Base-by-base conservation (phyloP, 2,888 invertebrate genomes). In the Melanophora roralis region DNA sequence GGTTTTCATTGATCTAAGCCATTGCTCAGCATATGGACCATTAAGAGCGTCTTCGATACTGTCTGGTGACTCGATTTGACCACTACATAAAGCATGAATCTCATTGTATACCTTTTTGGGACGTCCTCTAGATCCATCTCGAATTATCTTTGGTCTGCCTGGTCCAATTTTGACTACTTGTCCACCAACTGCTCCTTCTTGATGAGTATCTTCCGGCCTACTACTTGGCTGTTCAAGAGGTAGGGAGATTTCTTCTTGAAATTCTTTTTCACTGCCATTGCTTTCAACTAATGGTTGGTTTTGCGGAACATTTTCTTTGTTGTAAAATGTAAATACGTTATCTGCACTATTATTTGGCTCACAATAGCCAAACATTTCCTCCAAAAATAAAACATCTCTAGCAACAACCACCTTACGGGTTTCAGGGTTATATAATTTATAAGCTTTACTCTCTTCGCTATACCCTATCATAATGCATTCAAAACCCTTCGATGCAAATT, bases 1-100 rank as follows among this genome's bases (percentile, higher is more conserved):
- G 21, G 34, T 65, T 43, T 83, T 55, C 83, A 84, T 84, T 6
- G 83, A 76, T 7, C 43, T 51, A 47, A 65, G 49, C 82, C 81
- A 84, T 21, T 82, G 60, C 8, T 49, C 59, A 19, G 65, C 67
- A 21, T 82, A 27, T 36, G 68, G 23, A 38, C 78, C 65, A 14
- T 32, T 62, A n/a, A 81, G 8, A 11, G 77, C 78, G 12, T 82
- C 81, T 14, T 74, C 60, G 8, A 60, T 38, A 65, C n/a, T 74
- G 47, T 49, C 47, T n/a, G 81, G 81, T 3, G 79, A 76, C 55
- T 47, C 16, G 1, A 72, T 38, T 19, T 64, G 47, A 40, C 47
- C 40, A 47, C 51, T 47, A 14, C 64, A 49, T 64, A 78, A 55
- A 11, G 76, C 38, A 47, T 74, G 60, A 8, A 82, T 16, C 12